phyloP scores from a whole-genome alignment of 2,113 vertebrate genomes.

The Drymodes brunneopygia region DNA sequence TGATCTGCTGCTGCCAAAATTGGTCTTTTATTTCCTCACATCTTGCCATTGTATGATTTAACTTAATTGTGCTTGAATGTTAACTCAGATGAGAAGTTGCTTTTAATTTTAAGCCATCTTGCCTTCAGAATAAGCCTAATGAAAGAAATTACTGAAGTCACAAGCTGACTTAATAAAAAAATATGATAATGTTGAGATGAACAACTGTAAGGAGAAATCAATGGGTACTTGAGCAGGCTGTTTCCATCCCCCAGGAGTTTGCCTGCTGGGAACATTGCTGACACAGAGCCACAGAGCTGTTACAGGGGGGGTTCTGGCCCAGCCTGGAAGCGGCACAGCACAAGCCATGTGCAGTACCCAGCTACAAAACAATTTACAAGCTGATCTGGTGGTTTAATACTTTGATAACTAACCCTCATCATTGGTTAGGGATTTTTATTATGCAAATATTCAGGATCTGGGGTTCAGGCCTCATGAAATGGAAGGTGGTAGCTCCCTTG shows the following conservation, averaged over 20 bases:
- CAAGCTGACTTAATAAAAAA: background rate
- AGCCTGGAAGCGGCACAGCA: background rate
- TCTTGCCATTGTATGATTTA: background rate
- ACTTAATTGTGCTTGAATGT: background rate
- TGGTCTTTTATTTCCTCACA: background rate
- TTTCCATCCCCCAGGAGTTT: background rate
- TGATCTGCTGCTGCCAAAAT: background rate
- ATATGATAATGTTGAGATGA: background rate
- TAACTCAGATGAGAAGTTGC: background rate
- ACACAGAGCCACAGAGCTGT: background rate
- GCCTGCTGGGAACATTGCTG: background rate
- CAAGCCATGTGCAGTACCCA: background rate
- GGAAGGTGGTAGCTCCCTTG: background rate
- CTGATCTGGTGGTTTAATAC: background rate
- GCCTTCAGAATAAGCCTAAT: background rate
- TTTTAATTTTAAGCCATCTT: constrained; percentile 19
- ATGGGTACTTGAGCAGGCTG: background rate
- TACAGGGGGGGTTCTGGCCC: no score
- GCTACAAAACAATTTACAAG: background rate
- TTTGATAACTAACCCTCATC: no score
- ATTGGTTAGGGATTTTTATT: background rate
- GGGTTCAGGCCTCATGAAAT: background rate
- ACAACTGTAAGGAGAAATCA: background rate
- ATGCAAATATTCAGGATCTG: background rate
- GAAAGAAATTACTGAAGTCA: background rate